Evolutionary conservation across 2,797 vertebrate species (phyloP), one percentile per base, ranked within the genome.

Genomic region (Xenops minutus): DNA sequence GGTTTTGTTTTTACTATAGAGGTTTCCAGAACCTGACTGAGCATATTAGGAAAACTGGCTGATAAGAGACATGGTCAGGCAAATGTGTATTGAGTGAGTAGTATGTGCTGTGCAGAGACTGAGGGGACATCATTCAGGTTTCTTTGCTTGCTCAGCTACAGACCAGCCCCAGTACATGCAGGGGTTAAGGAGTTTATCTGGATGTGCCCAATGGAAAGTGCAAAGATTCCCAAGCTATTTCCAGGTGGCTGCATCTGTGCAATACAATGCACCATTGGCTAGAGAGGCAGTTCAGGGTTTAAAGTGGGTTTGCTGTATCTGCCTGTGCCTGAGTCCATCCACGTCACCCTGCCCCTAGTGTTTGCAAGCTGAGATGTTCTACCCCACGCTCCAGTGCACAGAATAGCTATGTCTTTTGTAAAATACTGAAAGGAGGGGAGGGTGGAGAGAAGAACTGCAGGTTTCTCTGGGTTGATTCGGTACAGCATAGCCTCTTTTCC

Each of bases 11-110:
- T 86, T 67, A 39, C 34, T 76, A 41, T 19, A 83, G 46, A 56
- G 19, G 18, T 73, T 86, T 34, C 19, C 4, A 73, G 55, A 22
- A 68, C 14, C 5, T 0, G 0, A 5, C 0, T 29, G 37, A 72
- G n/a, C 75, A 72, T n/a, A 64, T 16, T 19, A 52, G 34, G 34
- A 68, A 85, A 88, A 51, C n/a, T 20, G 36, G 46, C 41, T 72
- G 56, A 18, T 76, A 51, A 72, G 29, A 85, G 39, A 55, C 48
- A 41, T 22, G 2, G 8, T 76, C 17, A 55, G 55, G 21, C 24
- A 80, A 85, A 68, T 72, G 36, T 58, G 41, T 72, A 19, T 72
- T n/a, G 16, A 44, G 20, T 17, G 18, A 66, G 10, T 37, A n/a
- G 24, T 67, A 56, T 9, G 10, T 58, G 14, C 34, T 68, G 8